These are phyloP conservation scores for Tillus elongatus DNA, from an alignment of 2,888 invertebrate genomes.

Conservation along the genomic window DNA sequence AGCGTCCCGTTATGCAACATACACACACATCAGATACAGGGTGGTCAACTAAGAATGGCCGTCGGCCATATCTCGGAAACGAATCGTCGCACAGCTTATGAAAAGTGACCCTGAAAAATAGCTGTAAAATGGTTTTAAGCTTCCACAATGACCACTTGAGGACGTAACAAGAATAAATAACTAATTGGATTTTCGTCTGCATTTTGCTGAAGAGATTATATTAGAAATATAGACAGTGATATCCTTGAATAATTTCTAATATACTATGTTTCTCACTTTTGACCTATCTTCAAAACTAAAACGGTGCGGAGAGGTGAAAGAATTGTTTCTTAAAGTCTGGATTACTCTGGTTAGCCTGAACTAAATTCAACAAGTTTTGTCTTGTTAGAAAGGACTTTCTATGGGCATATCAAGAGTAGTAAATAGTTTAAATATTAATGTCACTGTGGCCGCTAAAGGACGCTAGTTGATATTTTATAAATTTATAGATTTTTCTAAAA, in stretches of 20 bases:
- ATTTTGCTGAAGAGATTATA: neutral
- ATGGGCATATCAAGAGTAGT: no score
- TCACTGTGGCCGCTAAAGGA: no score
- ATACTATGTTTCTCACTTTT: neutral
- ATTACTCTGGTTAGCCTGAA: neutral
- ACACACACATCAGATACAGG: no score
- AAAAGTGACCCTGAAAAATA: neutral
- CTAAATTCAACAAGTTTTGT: constrained; percentile 1
- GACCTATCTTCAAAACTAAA: neutral
- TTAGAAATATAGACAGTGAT: neutral
- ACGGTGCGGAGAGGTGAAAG: neutral
- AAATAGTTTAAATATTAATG: no score
- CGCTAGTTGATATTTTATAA: no score
- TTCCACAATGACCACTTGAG: constrained; percentile 1
- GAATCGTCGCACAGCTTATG: neutral
- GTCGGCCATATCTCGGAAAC: constrained; percentile 1
- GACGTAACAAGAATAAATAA: no score
- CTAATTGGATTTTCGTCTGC: neutral
- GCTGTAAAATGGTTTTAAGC: constrained; percentile 1
- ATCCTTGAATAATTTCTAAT: neutral
- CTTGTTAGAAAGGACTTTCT: no score
- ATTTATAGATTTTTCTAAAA: no score
- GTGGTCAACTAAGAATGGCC: neutral
- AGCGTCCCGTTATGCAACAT: no score
- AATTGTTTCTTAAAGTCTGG: neutral